Percentiles rank a stretch among this genome's conserved stretches.
These are phyloP conservation scores for Ahaetulla prasina DNA, from an alignment of 2,113 vertebrate genomes.

Conservation along the genomic window DNA sequence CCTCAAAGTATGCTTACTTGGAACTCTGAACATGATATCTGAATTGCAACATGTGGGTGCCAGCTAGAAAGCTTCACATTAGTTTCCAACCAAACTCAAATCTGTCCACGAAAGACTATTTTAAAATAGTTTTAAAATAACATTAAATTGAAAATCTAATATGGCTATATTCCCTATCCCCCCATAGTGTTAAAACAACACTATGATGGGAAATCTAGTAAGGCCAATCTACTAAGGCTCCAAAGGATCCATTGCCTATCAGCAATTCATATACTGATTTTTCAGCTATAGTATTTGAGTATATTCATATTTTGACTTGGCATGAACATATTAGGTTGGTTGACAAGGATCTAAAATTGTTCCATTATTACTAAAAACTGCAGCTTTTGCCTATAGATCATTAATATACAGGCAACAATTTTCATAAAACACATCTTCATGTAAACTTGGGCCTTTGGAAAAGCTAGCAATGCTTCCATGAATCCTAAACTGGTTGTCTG, in stretches of 20 bases:
- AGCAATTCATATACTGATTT: neutral
- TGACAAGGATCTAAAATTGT: neutral
- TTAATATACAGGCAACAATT: neutral
- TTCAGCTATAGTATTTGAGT: neutral
- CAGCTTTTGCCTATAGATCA: neutral
- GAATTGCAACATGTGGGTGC: neutral
- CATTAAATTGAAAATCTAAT: neutral
- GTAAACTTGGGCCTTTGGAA: conserved; percentile 21
- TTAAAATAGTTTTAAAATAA: neutral
- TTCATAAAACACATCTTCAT: neutral
- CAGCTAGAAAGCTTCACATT: neutral
- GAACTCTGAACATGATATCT: neutral
- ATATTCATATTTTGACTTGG: neutral
- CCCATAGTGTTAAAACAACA: neutral
- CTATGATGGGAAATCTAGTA: neutral
- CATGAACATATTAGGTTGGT: neutral
- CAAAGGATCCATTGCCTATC: neutral
- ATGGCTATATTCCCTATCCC: neutral
- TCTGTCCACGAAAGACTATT: neutral
- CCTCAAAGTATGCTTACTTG: neutral
- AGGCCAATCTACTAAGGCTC: neutral
- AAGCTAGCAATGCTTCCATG: neutral
- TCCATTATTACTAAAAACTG: neutral
- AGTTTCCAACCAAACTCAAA: neutral
- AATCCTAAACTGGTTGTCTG: neutral